phyloP scores from a whole-genome alignment of 2,888 invertebrate species.

The Ischnus inquisitorius region DNA sequence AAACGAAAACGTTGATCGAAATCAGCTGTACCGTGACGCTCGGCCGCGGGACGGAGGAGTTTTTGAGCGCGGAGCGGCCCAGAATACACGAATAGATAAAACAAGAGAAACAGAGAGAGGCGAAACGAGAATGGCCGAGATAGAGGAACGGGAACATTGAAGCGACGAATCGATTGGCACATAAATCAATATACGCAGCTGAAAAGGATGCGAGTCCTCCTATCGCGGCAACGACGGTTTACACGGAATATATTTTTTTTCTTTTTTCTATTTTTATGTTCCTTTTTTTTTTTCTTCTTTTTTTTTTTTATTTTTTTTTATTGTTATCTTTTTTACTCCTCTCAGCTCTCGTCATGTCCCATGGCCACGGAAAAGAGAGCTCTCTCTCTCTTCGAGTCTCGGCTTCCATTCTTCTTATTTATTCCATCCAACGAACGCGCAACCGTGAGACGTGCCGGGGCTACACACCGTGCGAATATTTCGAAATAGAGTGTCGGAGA shows the following conservation, averaged over 20 bases:
- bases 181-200: constrained; percentile 68
- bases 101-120: constrained; percentile 11
- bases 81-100: background rate
- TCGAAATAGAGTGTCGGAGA: constrained; percentile 70
- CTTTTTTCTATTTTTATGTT: background rate
- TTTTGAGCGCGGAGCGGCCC: background rate
- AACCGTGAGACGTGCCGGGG: constrained; percentile 63
- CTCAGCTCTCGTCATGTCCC: constrained; percentile 13
- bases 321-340: constrained; percentile 1
- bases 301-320: constrained; percentile 19
- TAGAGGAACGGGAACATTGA: constrained; percentile 41
- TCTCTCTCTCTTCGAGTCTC: constrained; percentile 6
- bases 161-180: constrained; percentile 64
- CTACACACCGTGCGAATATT: constrained; percentile 70
- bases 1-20: constrained; percentile 50
- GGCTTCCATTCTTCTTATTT: constrained; percentile 61
- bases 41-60: too few species aligned
- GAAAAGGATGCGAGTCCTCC: constrained; percentile 20
- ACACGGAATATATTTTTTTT: background rate
- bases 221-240: constrained; percentile 20
- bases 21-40: constrained; percentile 45
- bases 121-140: constrained; percentile 32
- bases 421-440: constrained; percentile 66
- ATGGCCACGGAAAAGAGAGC: constrained; percentile 55
- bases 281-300: constrained; percentile 16